Evolutionary conservation across 2,888 invertebrate genomes (phyloP), one percentile per base, ranked within the genome.

Genomic region (Philereme transversata): DNA sequence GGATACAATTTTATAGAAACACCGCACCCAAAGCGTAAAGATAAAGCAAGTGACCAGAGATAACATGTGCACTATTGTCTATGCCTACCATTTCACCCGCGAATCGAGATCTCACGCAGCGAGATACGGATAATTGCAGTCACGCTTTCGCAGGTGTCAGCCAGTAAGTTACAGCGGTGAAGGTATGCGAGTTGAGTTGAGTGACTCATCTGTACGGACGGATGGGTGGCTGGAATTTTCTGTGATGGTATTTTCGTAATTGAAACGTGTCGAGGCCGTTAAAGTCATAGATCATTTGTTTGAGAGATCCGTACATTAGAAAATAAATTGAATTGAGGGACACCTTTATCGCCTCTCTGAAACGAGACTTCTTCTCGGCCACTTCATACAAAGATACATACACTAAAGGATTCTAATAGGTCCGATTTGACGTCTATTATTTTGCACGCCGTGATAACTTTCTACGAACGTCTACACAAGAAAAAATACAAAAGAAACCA

Each of bases 81-180:
- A 56, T 56, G 63, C 51, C 8, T 50, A 50, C 38, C 52, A 64
- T 64, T 64, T 60, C 60, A 60, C 64, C 64, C 47, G 54, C 45
- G 57, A 53, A 64, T 59, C 57, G 57, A 69, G 67, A 69, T 69
- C 64, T 52, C 44, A 57, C 62, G 55, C 55, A 40, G 48, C 56
- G 35, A 68, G 69, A 70, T 70, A 68, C 56, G 57, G 68, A 57
- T 69, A 70, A 72, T 72, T 70, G 68, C 60, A 62, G 50, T 71
- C 69, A 73, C 73, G 73, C 71, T 73, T 71, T 73, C 72, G 41
- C 47, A 56, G 36, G 60, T 62, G 62, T 63, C 64, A 59, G 64
- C 52, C 43, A 52, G 59, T 63, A 56, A 63, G 52, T 63, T 63
- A 62, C 58, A 40, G 58, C 58, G 45, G 51, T 22, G 43, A 3